These are phyloP conservation scores for Eurytemora carolleeae DNA, from an alignment of 1,140 invertebrate genomes.

Conservation along the genomic window DNA sequence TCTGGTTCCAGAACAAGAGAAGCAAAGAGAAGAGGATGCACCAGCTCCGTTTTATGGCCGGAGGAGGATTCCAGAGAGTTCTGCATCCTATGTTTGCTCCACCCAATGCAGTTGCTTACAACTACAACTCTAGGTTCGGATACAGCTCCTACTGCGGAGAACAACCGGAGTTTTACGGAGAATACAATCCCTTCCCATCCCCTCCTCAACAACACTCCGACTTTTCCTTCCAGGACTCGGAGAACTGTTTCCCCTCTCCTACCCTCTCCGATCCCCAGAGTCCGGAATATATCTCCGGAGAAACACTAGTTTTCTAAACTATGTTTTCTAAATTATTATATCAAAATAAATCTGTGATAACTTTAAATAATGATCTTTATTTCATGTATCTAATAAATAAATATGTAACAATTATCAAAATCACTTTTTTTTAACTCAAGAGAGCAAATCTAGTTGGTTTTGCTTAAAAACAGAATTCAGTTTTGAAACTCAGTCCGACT, in stretches of 20 bases:
- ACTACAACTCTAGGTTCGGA: background rate
- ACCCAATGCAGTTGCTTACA: background rate
- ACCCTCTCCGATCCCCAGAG: background rate
- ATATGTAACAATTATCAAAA: too few relatives aligned
- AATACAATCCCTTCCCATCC: background rate
- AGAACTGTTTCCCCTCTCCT: background rate
- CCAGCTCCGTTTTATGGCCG: constrained; percentile 38
- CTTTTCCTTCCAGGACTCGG: background rate
- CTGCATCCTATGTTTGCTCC: background rate
- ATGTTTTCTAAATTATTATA: too few relatives aligned
- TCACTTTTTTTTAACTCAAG: too few relatives aligned
- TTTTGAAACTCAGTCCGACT: too few relatives aligned
- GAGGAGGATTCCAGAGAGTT: constrained; percentile 32
- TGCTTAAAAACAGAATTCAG: too few relatives aligned
- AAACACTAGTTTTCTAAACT: too few relatives aligned
- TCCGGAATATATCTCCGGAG: too few relatives aligned
- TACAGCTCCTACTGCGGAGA: background rate
- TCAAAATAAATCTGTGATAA: too few relatives aligned
- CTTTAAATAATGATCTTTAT: too few relatives aligned
- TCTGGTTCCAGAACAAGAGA: constrained; percentile 24
- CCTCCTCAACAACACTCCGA: background rate
- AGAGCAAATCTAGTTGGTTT: too few relatives aligned
- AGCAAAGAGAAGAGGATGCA: background rate
- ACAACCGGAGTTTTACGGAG: background rate
- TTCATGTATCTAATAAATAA: too few relatives aligned